phyloP scores from a whole-genome alignment of 2,113 vertebrate species.

The Gymnorhina tibicen region DNA sequence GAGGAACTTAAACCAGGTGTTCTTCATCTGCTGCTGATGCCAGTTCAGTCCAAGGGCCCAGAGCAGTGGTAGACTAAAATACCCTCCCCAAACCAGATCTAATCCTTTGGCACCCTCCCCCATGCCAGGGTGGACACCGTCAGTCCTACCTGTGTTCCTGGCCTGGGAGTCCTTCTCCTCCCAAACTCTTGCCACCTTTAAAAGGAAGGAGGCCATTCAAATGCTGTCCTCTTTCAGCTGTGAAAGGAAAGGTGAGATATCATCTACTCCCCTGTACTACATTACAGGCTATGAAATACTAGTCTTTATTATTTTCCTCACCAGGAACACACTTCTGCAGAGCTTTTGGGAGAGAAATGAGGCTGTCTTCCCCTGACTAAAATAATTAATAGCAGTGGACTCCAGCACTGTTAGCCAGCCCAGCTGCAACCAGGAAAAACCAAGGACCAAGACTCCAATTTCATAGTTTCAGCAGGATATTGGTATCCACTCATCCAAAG shows the following conservation, averaged over 20 bases:
- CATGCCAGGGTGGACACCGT: neutral
- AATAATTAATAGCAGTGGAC: neutral
- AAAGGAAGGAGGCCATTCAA: neutral
- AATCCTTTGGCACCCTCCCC: neutral
- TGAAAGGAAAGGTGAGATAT: neutral
- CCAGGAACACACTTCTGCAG: neutral
- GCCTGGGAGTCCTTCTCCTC: neutral
- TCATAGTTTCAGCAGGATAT: neutral
- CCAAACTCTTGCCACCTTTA: neutral
- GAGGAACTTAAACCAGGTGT: neutral
- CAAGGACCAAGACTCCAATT: neutral
- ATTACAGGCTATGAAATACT: neutral
- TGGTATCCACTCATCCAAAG: neutral
- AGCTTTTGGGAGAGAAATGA: neutral
- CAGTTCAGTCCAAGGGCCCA: neutral
- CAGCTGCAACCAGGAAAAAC: neutral
- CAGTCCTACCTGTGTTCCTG: neutral
- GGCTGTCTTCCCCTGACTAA: neutral
- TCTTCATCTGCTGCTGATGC: neutral
- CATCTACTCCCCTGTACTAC: neutral
- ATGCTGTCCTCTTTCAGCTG: neutral
- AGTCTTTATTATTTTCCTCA: neutral
- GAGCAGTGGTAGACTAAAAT: neutral
- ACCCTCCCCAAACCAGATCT: neutral
- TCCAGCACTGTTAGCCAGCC: neutral